Base-by-base conservation (phyloP, 2,113 vertebrate genomes). In the Carassius auratus region DNA sequence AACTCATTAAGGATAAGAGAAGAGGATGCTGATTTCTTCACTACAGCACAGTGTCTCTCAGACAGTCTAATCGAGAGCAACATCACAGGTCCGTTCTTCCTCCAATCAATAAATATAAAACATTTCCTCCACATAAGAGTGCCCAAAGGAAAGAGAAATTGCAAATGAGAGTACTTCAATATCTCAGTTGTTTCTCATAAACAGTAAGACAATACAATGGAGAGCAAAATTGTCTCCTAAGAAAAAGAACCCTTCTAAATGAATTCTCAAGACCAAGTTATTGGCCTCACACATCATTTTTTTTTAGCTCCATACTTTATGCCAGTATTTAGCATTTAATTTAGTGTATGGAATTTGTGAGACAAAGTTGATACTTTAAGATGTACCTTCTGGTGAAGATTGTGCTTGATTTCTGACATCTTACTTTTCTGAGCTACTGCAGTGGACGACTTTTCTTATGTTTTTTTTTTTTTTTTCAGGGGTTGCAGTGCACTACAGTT, bases 1-100 rank as follows among this genome's bases (percentile, higher is more conserved):
- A 79, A 90, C n/a, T 95, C 94, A 42, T 86, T 96, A 48, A 93
- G 93, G 91, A 95, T 92, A 85, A 94, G 92, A 84, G 78, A 89
- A 73, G 88, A 81, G 55, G 89, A 92, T 61, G 78, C 74, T 4
- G 52, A 87, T 48, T 88, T 95, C 0, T 91, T 93, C 42, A 50
- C 82, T 26, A 88, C 92, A 80, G 88, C 95, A 55, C 90, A 91
- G 2, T 95, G 95, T 33, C 92, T 95, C 42, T 87, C 88, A 64
- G 85, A 75, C 42, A 86, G 74, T 83, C 14, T 21, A 8, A 77
- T 89, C 59, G 52, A 86, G 1, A 86, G 74, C 86, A 91, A 93
- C 52, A 95, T 95, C 84, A 95, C 93, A 93, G 95, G 94, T 95
- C 80, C 90, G 61, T 23, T 23, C 75, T 59, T 68, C 15, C 36